Percentiles rank a stretch among this genome's conserved stretches.
phyloP scores from a whole-genome alignment of 2,113 vertebrate genomes.

The Motacilla alba region DNA sequence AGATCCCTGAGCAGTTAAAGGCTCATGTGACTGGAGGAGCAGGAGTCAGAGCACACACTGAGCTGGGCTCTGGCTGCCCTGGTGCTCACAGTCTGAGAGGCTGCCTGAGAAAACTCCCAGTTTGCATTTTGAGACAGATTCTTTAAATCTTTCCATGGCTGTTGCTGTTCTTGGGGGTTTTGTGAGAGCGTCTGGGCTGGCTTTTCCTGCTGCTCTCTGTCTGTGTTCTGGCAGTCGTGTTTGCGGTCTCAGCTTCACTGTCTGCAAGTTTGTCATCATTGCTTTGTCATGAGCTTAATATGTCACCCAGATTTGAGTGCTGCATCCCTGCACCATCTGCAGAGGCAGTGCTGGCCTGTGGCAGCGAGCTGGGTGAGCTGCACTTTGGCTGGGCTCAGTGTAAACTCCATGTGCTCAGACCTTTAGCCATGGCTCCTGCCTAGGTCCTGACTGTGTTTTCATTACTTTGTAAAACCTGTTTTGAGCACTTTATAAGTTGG shows the following conservation, averaged over 20 bases:
- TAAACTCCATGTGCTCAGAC: not conserved
- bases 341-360: not conserved
- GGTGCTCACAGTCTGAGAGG: not conserved
- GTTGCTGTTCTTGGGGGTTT: not conserved
- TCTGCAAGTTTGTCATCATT: slow-evolving; percentile 5
- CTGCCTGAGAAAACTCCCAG: not conserved
- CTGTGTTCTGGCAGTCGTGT: not conserved
- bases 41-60: not conserved
- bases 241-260: not conserved
- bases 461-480: not conserved
- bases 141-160: not conserved
- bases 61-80: not conserved
- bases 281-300: not conserved
- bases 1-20: not conserved
- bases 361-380: not conserved
- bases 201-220: not conserved
- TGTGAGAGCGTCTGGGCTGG: not conserved
- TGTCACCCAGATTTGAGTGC: not conserved
- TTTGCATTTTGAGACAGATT: not conserved
- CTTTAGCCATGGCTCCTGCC: not conserved
- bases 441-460: not conserved
- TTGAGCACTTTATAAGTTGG: not conserved
- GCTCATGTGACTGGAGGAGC: not conserved
- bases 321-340: not conserved
- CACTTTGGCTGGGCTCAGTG: not conserved